A percentile compares a stretch with the other conserved stretches of the same genome.
These are phyloP conservation scores for Centropus unirufus DNA, from an alignment of 2,113 vertebrate genomes.

Conservation along the genomic window DNA sequence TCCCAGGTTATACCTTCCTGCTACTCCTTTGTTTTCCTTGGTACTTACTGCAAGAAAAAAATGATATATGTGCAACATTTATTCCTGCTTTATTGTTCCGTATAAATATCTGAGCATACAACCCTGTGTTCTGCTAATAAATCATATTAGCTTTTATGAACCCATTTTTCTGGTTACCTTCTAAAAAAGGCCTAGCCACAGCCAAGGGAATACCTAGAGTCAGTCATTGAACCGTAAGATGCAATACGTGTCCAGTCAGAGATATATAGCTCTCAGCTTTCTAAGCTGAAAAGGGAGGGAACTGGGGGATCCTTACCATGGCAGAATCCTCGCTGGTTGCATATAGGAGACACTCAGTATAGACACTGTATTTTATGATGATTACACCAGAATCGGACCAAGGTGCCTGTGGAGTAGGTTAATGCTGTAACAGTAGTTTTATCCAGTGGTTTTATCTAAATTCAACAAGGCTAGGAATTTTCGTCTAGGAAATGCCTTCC, in stretches of 20 bases:
- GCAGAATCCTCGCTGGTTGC: not conserved
- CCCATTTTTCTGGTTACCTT: not conserved
- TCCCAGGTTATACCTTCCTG: not conserved
- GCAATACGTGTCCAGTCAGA: rapidly evolving
- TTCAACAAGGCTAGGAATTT: not conserved
- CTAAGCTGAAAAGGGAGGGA: not conserved
- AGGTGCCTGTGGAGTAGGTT: not conserved
- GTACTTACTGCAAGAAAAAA: not conserved
- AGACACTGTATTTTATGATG: not conserved
- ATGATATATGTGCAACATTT: not conserved
- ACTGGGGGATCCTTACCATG: not conserved
- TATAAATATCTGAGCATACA: not conserved
- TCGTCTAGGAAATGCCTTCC: not conserved
- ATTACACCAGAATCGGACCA: not conserved
- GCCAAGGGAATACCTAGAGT: not conserved
- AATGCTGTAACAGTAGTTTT: not conserved
- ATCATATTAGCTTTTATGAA: not conserved
- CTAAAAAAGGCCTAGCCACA: not conserved
- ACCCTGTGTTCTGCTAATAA: not conserved
- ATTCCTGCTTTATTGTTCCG: not conserved
- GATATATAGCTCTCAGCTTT: not conserved
- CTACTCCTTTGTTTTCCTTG: not conserved
- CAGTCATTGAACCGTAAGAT: not conserved
- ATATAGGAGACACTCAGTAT: not conserved
- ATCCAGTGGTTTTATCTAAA: not conserved